Percentiles rank a stretch among this genome's conserved stretches.
Conservation (phyloP, 2,113 vertebrate species). For the Podarcis raffonei region DNA sequence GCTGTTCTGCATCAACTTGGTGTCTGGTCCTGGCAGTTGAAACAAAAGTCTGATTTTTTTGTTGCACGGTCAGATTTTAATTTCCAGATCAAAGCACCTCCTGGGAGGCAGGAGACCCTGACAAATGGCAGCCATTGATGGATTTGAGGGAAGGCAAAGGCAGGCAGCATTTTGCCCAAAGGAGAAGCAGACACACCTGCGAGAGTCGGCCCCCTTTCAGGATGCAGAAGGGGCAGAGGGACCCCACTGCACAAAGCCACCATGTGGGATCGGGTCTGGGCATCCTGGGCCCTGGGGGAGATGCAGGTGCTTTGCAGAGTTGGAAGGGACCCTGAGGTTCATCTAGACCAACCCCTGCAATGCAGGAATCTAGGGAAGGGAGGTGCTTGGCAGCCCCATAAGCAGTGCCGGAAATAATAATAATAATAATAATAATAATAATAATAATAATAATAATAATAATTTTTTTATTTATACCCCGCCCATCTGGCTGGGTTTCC, state of each 20-base stretch:
- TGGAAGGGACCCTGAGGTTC: no score
- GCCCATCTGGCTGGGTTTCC: no score
- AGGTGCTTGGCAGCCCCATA: background rate
- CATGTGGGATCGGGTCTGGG: fast-evolving
- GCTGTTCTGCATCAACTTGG: slow-evolving; percentile 96
- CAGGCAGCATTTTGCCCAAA: background rate
- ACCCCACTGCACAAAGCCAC: background rate
- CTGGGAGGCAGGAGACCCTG: no score
- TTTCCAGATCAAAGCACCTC: background rate
- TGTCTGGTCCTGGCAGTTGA: slow-evolving; percentile 85
- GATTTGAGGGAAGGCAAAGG: no score
- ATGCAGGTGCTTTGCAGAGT: no score
- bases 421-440: no score
- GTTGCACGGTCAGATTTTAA: slow-evolving; percentile 19
- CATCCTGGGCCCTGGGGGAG: background rate
- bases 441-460: no score
- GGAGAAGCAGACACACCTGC: background rate
- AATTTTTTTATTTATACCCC: no score
- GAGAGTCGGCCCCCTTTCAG: background rate
- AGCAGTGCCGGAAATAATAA: background rate
- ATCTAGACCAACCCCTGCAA: no score
- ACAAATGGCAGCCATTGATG: no score
- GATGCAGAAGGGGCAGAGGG: background rate
- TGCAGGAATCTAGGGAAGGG: no score
- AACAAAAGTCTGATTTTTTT: slow-evolving; percentile 43